Percentiles rank a stretch among this genome's conserved stretches.
Evolutionary conservation across 1,140 invertebrate species (phyloP).

Genomic region (Drosophila arizonae): DNA sequence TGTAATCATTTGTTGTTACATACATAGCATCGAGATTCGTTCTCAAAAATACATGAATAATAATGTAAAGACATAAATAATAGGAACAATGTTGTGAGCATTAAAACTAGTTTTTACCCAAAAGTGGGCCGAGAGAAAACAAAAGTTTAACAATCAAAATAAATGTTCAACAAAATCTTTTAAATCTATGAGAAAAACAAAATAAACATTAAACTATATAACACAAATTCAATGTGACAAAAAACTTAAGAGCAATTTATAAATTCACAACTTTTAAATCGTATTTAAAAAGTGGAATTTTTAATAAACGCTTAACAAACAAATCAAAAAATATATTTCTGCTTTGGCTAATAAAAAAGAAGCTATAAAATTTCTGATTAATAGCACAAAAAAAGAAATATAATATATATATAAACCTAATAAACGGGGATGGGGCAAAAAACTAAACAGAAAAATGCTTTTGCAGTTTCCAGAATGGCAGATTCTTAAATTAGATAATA

Average conservation of each 20-base stretch:
- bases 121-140: constrained; percentile 54
- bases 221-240: constrained; percentile 66
- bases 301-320: constrained; percentile 55
- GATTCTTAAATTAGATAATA: constrained; percentile 51
- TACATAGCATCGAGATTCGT: constrained; percentile 65
- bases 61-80: constrained; percentile 66
- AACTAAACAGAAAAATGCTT: constrained; percentile 23
- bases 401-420: constrained; percentile 3
- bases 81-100: constrained; percentile 40
- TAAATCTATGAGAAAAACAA: constrained; percentile 29
- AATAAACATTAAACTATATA: constrained; percentile 55
- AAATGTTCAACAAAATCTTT: constrained; percentile 54
- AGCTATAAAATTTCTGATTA: constrained; percentile 75
- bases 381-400: constrained; percentile 59
- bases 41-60: constrained; percentile 73
- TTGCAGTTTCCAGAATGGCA: constrained; percentile 31
- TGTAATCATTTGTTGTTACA: constrained; percentile 59
- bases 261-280: constrained; percentile 78
- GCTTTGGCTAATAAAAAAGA: constrained; percentile 74
- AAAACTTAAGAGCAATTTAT: constrained; percentile 43
- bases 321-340: constrained; percentile 50
- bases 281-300: constrained; percentile 76
- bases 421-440: constrained; percentile 42
- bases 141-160: constrained; percentile 60
- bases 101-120: constrained; percentile 66